Evolutionary conservation across 1,140 invertebrate species (phyloP).

Genomic region (Popillia japonica): DNA sequence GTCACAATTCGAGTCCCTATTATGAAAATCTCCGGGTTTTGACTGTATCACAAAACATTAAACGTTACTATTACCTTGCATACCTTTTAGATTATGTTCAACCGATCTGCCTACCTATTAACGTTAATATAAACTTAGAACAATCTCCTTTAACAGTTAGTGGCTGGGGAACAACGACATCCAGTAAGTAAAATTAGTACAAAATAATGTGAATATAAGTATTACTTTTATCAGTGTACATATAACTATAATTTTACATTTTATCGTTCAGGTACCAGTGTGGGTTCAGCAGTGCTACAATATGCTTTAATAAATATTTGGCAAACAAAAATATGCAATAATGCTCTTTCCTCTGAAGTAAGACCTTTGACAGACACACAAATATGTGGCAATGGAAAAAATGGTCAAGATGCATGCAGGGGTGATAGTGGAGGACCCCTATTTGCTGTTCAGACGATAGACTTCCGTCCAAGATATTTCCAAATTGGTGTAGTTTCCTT

Average conservation of each 20-base stretch:
- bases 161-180: constrained; percentile 61
- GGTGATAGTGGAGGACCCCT: constrained; percentile 44
- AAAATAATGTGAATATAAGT: not conserved
- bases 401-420: constrained; percentile 38
- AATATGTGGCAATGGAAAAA: constrained; percentile 45
- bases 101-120: constrained; percentile 76
- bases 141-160: constrained; percentile 46
- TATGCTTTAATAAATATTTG: constrained; percentile 35
- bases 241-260: constrained; percentile 1
- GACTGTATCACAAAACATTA: no score
- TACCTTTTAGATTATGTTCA: constrained; percentile 65
- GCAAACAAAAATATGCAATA: constrained; percentile 42
- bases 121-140: constrained; percentile 36
- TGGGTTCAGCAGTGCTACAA: constrained; percentile 40
- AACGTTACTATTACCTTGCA: no score
- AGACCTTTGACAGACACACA: constrained; percentile 40
- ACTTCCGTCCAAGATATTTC: not conserved
- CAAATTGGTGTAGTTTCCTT: constrained; percentile 41
- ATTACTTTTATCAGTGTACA: not conserved
- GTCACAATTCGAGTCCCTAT: no score
- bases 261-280: constrained; percentile 43
- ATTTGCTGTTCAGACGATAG: not conserved
- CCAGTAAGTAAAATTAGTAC: not conserved
- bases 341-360: constrained; percentile 44
- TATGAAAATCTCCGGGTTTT: no score